Evolutionary conservation across 2,113 vertebrate species (phyloP).

Genomic region (Redunca redunca): DNA sequence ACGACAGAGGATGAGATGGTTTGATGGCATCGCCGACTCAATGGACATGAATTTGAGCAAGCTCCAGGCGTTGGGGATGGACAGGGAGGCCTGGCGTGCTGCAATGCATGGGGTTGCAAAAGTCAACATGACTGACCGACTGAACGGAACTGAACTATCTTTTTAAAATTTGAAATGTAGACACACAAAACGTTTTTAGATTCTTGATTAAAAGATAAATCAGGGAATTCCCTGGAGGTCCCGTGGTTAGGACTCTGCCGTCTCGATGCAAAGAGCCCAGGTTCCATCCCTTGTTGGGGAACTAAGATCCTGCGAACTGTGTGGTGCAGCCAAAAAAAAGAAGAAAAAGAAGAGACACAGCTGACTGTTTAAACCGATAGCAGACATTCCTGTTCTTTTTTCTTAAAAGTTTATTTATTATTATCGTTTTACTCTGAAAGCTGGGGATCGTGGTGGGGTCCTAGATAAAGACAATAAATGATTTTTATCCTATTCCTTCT

Average conservation of each 20-base stretch:
- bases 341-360: background rate
- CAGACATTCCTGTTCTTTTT: background rate
- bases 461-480: background rate
- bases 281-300: background rate
- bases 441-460: background rate
- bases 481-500: background rate
- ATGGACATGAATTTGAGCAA: background rate
- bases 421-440: background rate
- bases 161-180: background rate
- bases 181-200: background rate
- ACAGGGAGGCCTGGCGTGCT: background rate
- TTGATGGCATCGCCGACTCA: background rate
- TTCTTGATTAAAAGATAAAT: background rate
- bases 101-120: background rate
- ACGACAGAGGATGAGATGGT: fast-evolving
- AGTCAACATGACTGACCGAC: background rate
- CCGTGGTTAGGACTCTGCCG: background rate
- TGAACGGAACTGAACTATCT: background rate
- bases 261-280: background rate
- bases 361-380: background rate
- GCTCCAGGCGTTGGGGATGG: background rate
- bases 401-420: background rate
- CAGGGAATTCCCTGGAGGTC: background rate
- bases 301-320: background rate
- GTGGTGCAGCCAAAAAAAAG: background rate